Evolutionary conservation across 2,888 invertebrate species (phyloP), one percentile per base, ranked within the genome.

Genomic region (Eupithecia dodoneata): DNA sequence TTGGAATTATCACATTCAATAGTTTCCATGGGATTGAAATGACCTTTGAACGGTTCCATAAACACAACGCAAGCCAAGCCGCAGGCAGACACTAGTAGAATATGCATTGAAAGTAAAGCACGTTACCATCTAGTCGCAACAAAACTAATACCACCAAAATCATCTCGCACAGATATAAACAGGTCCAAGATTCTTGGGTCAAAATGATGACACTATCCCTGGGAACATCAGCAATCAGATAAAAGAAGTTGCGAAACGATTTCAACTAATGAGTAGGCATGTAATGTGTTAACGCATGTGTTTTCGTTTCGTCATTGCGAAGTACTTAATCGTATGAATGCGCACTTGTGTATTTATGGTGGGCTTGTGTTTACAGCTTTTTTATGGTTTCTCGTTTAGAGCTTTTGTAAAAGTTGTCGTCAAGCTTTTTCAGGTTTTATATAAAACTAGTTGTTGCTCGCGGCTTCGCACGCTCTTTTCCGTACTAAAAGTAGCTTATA

Each of bases 271-370:
- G 76, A 76, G 76, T 47, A 30, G 52, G 74, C 76, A 72, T 47
- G 69, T 71, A 72, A 72, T 74, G 74, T 79, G 72, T 76, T 76
- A 74, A 76, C 74, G 74, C 55, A 18, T 55, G 78, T 78, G 78
- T 78, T 74, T 77, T 71, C 65, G 71, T 79, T 79, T 76, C 76
- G 73, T 71, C 75, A 77, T 73, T 41, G 74, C 70, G 52, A 71
- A 71, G 59, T 49, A 70, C 67, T 18, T 18, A 70, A 12, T 70
- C 5, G 49, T 47, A 70, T 74, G 76, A 76, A 74, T 79, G 72
- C 65, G 41, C 63, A 63, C 63, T 66, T 66, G 47, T 70, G 15
- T 69, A n/a, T 44, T 69, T 59, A 72, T 70, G 72, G 70, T 75
- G 76, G 73, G 73, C 49, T 75, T 65, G 71, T 75, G 74, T 75